Base-by-base conservation (phyloP, 2,888 invertebrate genomes). In the Drosophila anceps region DNA sequence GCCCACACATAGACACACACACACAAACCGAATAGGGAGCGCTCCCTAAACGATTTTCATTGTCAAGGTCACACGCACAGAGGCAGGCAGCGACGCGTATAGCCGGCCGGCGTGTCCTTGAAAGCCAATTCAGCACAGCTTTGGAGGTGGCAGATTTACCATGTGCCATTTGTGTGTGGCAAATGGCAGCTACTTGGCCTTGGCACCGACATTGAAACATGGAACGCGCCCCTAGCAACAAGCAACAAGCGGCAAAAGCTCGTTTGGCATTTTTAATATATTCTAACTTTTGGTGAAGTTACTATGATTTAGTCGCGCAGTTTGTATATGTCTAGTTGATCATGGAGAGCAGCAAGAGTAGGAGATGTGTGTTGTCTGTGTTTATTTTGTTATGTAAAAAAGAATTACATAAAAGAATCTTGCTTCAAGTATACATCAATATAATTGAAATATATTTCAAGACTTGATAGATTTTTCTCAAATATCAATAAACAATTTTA, bases 81-180 rank as follows among this genome's bases (percentile, higher is more conserved):
- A 15, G 13, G 13, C 5, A 33, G 48, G 41, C 18, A 55, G 48
- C 39, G 46, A 55, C 27, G 58, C 57, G 67, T 24, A 15, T n/a
- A 37, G 84, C 87, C 87, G 84, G 84, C 87, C 84, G 84, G 84
- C 76, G 41, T 70, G 82, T 54, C 84, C 84, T 84, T 84, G 87
- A 70, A 58, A 58, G 59, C 57, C 50, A 79, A 71, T 53, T 67
- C 35, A 67, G 69, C 51, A 43, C 58, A 69, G 74, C 73, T 72
- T 67, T 69, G 54, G 46, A 61, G 69, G 41, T 66, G 73, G 69
- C 73, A 33, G 69, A 69, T 72, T 76, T 60, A 66, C 65, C 54
- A 76, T 73, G 69, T 61, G 66, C 68, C 73, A 72, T 74, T 69
- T 67, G 44, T 61, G 44, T 61, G 66, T 66, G 74, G 55, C 61